These are phyloP conservation scores for Triplophysa tibetana DNA, from an alignment of 2,113 vertebrate genomes.

Conservation along the genomic window DNA sequence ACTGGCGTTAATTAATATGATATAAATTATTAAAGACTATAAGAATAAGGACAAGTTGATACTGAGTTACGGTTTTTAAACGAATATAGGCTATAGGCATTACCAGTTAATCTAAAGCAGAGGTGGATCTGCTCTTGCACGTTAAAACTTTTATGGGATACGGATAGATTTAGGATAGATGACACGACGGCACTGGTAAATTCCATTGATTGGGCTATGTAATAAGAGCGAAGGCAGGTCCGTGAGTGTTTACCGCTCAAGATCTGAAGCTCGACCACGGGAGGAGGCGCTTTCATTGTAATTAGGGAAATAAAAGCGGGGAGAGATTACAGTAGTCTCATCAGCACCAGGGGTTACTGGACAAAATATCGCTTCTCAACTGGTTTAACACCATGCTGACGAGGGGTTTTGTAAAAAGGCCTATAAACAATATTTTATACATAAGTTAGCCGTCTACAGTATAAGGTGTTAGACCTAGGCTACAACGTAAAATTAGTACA, in stretches of 20 bases:
- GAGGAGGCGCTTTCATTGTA: conserved; percentile 64
- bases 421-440: background rate
- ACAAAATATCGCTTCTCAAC: conserved; percentile 35
- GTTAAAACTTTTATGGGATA: no score
- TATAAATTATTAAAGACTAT: background rate
- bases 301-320: conserved; percentile 80
- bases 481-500: no score
- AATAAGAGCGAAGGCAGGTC: conserved; percentile 44
- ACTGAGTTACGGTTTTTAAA: background rate
- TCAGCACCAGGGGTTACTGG: conserved; percentile 88
- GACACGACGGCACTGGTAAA: no score
- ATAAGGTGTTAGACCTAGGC: no score
- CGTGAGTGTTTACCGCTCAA: conserved; percentile 49
- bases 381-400: background rate
- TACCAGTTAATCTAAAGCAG: background rate
- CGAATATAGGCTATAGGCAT: background rate
- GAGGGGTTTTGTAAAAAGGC: background rate
- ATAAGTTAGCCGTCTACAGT: no score
- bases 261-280: conserved; percentile 60
- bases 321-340: conserved; percentile 82
- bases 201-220: background rate
- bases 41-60: no score
- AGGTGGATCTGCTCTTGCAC: background rate
- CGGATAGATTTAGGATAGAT: no score
- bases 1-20: background rate